These are phyloP conservation scores for Okamejei kenojei DNA, from an alignment of 2,797 vertebrate genomes.

Conservation along the genomic window DNA sequence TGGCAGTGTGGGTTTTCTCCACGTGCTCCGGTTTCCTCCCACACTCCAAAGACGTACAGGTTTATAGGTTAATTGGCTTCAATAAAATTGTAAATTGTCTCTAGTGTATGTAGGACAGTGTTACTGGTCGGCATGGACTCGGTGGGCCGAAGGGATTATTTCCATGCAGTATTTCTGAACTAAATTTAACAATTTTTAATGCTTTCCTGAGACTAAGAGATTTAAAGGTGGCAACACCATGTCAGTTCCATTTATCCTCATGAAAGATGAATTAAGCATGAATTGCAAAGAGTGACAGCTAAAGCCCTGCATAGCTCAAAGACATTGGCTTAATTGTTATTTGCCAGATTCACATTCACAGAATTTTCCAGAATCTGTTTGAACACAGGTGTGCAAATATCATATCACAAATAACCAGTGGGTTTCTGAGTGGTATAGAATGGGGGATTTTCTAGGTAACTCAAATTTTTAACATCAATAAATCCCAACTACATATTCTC, in stretches of 20 bases:
- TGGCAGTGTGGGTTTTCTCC: no score
- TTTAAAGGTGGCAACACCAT: neutral
- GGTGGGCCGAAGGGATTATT: no score
- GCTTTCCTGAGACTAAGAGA: neutral
- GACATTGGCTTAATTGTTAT: neutral
- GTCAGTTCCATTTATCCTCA: neutral
- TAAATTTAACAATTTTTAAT: no score
- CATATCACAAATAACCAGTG: neutral
- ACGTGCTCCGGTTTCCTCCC: no score
- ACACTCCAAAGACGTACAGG: no score
- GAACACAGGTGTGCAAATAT: neutral
- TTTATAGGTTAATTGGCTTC: no score
- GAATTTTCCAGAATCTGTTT: neutral
- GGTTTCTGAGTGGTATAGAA: neutral
- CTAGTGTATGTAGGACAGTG: no score
- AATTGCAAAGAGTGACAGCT: neutral
- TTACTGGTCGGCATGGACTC: no score
- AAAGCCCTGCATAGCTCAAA: neutral
- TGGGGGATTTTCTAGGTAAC: neutral
- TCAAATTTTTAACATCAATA: neutral
- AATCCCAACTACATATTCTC: neutral
- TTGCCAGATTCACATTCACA: neutral
- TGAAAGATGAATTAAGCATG: neutral
- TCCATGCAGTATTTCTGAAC: no score
- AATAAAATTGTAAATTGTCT: no score